phyloP scores from a whole-genome alignment of 2,888 invertebrate genomes.

The Venusia cambrica region DNA sequence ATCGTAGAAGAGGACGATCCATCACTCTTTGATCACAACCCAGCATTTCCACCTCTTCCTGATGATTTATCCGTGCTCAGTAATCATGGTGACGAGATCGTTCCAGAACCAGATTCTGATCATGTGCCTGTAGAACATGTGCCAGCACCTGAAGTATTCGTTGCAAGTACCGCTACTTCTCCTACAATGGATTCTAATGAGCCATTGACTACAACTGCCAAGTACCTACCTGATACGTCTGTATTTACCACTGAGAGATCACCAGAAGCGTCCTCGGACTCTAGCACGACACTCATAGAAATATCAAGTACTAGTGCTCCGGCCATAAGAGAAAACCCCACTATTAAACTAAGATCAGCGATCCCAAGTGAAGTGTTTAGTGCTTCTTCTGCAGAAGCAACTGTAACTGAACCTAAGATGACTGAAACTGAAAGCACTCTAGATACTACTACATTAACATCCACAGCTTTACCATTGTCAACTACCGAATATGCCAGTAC shows the following conservation, averaged over 20 bases:
- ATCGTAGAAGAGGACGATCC: constrained; percentile 66
- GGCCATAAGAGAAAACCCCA: constrained; percentile 48
- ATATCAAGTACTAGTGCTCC: constrained; percentile 35
- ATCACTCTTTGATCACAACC: constrained; percentile 59
- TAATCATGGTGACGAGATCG: constrained; percentile 66
- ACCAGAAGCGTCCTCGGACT: constrained; percentile 32
- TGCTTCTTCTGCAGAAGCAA: constrained; percentile 40
- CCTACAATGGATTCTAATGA: constrained; percentile 41
- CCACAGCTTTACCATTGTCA: constrained; percentile 18
- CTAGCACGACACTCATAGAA: constrained; percentile 34
- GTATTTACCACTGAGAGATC: constrained; percentile 39
- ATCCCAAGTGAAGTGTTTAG: constrained; percentile 63
- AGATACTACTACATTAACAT: constrained; percentile 18
- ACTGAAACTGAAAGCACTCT: constrained; percentile 7
- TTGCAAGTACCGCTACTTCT: constrained; percentile 38
- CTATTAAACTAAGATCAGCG: constrained; percentile 62
- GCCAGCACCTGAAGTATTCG: constrained; percentile 43
- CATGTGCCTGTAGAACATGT: constrained; percentile 37
- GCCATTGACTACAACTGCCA: constrained; percentile 38
- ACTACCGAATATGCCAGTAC: constrained; percentile 1
- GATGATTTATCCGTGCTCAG: constrained; percentile 65
- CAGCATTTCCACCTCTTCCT: constrained; percentile 71
- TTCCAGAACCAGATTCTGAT: constrained; percentile 57
- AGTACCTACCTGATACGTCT: constrained; percentile 36
- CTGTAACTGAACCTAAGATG: constrained; percentile 3